phyloP scores from a whole-genome alignment of 1,140 invertebrate species.

The Euura saliciscinereae region DNA sequence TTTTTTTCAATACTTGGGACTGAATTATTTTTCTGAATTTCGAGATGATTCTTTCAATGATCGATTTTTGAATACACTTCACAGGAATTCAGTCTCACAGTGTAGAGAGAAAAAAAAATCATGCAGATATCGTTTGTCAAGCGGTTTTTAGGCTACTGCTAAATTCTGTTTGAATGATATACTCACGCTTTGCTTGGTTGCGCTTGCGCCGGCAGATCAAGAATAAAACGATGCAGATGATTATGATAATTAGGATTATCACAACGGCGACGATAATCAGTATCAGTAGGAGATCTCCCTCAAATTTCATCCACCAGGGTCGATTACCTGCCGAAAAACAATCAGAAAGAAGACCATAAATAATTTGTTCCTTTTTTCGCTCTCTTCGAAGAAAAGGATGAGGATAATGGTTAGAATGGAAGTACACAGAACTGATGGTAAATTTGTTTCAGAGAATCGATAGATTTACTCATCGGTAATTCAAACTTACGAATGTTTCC shows the following conservation, averaged over 20 bases:
- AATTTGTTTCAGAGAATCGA: no score
- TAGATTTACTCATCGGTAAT: no score
- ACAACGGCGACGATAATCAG: constrained; percentile 76
- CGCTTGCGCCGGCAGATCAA: constrained; percentile 80
- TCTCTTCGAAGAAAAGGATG: background rate
- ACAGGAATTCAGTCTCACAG: no score
- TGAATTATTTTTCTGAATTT: background rate
- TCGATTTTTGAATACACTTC: no score
- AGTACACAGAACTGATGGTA: no score
- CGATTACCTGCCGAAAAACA: constrained; percentile 62
- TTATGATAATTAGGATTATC: constrained; percentile 76
- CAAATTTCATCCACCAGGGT: constrained; percentile 78
- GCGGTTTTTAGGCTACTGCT: background rate
- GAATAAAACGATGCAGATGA: constrained; percentile 84
- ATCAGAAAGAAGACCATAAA: background rate
- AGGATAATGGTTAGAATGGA: constrained; percentile 9
- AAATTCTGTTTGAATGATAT: constrained; percentile 24
- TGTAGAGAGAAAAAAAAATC: background rate
- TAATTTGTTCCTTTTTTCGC: constrained; percentile 10
- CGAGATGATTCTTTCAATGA: no score
- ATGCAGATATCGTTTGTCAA: background rate
- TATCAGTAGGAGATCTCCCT: constrained; percentile 78
- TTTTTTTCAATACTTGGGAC: constrained; percentile 12
- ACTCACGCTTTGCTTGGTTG: constrained; percentile 87
- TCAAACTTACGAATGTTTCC: constrained; percentile 37